Evolutionary conservation across 2,888 invertebrate species (phyloP).

Genomic region (Globia sparganii): DNA sequence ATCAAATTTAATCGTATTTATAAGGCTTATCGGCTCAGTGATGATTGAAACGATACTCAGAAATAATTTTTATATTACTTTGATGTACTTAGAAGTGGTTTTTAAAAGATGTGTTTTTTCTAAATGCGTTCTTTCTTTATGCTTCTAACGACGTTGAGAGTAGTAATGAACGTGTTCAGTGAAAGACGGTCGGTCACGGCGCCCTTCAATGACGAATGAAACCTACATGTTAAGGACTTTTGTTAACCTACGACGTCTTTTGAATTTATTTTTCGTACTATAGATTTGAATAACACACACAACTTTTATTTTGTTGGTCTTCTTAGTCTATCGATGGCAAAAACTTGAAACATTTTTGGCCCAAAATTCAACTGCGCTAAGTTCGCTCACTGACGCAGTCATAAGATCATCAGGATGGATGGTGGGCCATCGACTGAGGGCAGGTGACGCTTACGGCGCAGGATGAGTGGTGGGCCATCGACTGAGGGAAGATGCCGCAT

Average conservation of each 20-base stretch:
- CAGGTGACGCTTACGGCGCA: too few relatives aligned
- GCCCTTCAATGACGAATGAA: not conserved
- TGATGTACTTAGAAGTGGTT: slow-evolving; percentile 23
- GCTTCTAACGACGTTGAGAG: not conserved
- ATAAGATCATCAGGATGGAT: too few relatives aligned
- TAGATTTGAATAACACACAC: not conserved
- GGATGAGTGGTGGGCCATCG: too few relatives aligned
- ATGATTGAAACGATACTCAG: slow-evolving; percentile 7
- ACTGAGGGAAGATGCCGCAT: too few relatives aligned
- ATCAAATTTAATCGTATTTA: slow-evolving; percentile 26
- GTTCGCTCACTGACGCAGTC: too few relatives aligned
- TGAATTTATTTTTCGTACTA: not conserved
- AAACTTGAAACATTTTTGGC: too few relatives aligned
- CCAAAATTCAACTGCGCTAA: too few relatives aligned
- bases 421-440: too few relatives aligned
- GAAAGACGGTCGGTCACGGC: not conserved
- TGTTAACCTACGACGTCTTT: not conserved
- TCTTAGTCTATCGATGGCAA: too few relatives aligned
- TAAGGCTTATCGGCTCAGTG: slow-evolving; percentile 1
- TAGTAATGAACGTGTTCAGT: slow-evolving; percentile 10
- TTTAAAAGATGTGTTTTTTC: not conserved
- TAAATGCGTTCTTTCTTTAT: slow-evolving; percentile 1
- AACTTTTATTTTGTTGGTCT: not conserved
- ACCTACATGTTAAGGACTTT: not conserved
- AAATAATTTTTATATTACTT: slow-evolving; percentile 10